Evolutionary conservation across 2,797 vertebrate species (phyloP), one percentile per base, ranked within the genome.

Genomic region (Brachyrhaphis roseni): DNA sequence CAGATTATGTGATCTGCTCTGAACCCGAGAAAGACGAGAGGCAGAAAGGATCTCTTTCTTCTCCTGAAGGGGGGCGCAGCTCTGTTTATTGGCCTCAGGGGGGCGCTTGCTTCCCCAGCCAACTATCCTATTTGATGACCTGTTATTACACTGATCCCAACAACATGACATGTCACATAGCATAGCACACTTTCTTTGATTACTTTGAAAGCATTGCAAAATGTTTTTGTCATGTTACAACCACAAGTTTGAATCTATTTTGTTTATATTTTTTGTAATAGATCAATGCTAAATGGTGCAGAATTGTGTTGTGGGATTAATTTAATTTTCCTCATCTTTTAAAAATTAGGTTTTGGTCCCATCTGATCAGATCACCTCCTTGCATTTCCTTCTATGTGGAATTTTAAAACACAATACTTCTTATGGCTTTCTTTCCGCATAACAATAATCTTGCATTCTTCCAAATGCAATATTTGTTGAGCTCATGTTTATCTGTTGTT

Each of bases 61-160:
- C 74, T 41, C 72, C 59, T 76, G 34, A 78, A 62, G 68, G 39
- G 74, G 62, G 81, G 71, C 78, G 83, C 82, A 80, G 78, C 80
- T 81, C 72, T 71, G 73, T 86, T 85, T 77, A 49, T 55, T 15
- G 84, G 78, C 90, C 86, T 87, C 71, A 64, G 82, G 79, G 41
- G 84, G 88, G 84, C 84, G 59, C 80, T 82, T 62, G 76, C 43
- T 53, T 83, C 79, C 86, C 70, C 81, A 73, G 46, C 36, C 78
- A 79, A 49, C 84, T 78, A 81, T 59, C 75, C 53, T 76, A 72
- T 55, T 85, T 83, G 86, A 51, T 81, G 78, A 90, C 47, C 79
- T 79, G 85, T 87, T 89, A 89, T 85, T 82, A 57, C 76, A 84
- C 77, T 77, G 80, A 90, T 95, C 88, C 88, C 88, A 91, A 94